Conservation (phyloP, 2,797 vertebrate species). For the Sphenopsis melanotis region DNA sequence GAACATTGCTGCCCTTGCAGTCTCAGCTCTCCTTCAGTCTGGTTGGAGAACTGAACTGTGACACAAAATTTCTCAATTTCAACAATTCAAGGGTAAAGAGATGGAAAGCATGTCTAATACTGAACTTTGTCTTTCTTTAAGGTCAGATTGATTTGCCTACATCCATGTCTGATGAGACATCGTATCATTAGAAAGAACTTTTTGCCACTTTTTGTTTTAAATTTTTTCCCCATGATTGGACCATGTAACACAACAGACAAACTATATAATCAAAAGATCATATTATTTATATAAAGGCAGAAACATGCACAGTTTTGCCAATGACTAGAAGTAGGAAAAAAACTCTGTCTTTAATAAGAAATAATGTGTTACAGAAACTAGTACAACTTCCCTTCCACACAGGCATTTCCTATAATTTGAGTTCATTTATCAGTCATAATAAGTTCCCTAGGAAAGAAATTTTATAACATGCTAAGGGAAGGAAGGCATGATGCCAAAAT, state of each 20-base stretch:
- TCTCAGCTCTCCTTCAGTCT: not conserved
- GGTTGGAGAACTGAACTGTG: not conserved
- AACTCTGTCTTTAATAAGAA: not conserved
- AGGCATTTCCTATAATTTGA: not conserved
- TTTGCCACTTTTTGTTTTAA: not conserved
- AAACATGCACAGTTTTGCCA: not conserved
- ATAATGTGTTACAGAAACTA: not conserved
- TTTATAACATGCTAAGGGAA: not conserved
- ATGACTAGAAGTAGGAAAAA: not conserved
- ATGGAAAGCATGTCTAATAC: not conserved
- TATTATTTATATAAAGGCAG: not conserved
- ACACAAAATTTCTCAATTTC: not conserved
- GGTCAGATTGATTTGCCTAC: not conserved
- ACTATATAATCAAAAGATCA: not conserved
- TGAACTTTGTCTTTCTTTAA: not conserved
- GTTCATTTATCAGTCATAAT: not conserved
- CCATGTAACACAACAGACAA: not conserved
- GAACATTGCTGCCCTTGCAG: not conserved
- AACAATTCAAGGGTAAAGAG: not conserved
- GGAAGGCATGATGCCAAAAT: not conserved
- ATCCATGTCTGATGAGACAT: not conserved
- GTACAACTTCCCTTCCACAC: not conserved
- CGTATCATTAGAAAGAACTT: not conserved
- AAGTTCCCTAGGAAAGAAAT: not conserved
- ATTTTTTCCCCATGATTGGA: not conserved